Evolutionary conservation across 1,140 invertebrate genomes (phyloP).

Genomic region (Fragariocoptes setiger): DNA sequence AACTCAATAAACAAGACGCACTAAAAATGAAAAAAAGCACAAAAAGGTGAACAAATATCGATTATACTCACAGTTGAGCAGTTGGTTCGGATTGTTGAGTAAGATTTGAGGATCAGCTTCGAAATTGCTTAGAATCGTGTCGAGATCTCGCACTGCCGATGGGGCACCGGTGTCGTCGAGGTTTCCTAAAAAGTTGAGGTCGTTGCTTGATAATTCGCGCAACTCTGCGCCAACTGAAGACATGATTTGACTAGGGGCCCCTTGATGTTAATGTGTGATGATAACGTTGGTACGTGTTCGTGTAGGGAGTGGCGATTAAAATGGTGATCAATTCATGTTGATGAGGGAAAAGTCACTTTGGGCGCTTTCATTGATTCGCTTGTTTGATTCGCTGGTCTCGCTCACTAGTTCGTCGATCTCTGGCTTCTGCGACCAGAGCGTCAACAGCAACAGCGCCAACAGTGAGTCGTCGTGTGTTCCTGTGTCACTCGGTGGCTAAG

Average conservation of each 20-base stretch:
- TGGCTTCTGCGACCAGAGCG: no score
- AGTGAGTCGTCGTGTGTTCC: no score
- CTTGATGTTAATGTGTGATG: neutral
- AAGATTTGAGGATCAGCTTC: constrained; percentile 5
- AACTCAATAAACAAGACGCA: no score
- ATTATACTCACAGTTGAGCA: constrained; percentile 5
- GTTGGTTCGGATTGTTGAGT: constrained; percentile 4
- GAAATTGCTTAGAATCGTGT: constrained; percentile 6
- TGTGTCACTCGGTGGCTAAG: no score
- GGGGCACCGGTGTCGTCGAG: neutral
- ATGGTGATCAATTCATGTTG: neutral
- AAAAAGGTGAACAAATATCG: neutral
- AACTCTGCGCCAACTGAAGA: constrained; percentile 1
- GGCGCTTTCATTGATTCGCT: neutral
- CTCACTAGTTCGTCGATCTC: neutral
- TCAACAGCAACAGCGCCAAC: no score
- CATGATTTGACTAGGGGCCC: neutral
- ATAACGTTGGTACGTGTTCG: neutral
- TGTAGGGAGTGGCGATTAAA: neutral
- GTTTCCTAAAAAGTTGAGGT: constrained; percentile 6
- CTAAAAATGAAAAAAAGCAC: no score
- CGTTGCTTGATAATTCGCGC: constrained; percentile 5
- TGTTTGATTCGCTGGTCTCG: neutral
- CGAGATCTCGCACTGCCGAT: constrained; percentile 4
- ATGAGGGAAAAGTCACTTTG: neutral